Evolutionary conservation across 2,797 vertebrate species (phyloP).

Genomic region (Falco columbarius): DNA sequence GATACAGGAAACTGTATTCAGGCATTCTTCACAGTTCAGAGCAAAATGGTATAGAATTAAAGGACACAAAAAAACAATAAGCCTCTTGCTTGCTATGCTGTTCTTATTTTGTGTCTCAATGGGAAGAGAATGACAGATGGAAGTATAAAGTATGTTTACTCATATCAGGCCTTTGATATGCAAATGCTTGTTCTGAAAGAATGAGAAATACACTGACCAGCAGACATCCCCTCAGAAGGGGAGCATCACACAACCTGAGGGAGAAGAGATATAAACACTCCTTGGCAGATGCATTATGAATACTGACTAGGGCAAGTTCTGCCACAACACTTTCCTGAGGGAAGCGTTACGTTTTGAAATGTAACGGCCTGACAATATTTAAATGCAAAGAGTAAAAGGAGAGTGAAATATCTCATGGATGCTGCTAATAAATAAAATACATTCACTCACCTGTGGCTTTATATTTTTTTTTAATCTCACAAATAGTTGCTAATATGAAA

Average conservation of each 20-base stretch:
- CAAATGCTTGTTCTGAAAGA: conserved; percentile 85
- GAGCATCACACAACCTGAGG: conserved; percentile 30
- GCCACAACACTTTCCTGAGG: neutral
- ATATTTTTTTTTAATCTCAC: neutral
- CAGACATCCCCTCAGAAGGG: conserved; percentile 38
- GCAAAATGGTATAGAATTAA: conserved; percentile 20
- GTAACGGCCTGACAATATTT: neutral
- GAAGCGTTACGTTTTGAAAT: neutral
- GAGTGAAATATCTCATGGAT: neutral
- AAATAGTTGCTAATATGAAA: neutral
- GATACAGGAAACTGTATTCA: neutral
- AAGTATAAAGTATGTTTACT: conserved; percentile 79
- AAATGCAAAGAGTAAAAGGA: conserved; percentile 28
- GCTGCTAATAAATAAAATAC: conserved; percentile 1
- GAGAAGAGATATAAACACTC: conserved; percentile 63
- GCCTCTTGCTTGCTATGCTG: neutral
- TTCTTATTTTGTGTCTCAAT: conserved; percentile 46
- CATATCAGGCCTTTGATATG: conserved; percentile 84
- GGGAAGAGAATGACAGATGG: conserved; percentile 81
- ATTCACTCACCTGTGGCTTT: neutral
- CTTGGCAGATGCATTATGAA: conserved; percentile 13
- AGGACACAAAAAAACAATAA: neutral
- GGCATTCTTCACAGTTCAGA: conserved; percentile 18
- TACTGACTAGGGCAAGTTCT: neutral
- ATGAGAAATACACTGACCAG: conserved; percentile 82